Conservation (phyloP, 2,888 invertebrate species). For the Calephelis perditalis region DNA sequence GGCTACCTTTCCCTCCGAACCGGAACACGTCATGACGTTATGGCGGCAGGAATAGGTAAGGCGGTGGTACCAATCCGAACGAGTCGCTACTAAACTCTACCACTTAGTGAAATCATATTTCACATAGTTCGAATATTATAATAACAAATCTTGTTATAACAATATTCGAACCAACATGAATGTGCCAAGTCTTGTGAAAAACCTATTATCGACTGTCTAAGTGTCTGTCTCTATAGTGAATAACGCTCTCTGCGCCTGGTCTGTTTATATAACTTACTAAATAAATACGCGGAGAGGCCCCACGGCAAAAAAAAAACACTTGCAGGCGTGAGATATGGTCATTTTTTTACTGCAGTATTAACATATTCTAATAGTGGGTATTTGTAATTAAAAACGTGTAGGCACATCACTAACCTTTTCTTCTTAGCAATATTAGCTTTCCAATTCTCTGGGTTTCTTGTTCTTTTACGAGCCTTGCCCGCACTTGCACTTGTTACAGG, state of each 20-base stretch:
- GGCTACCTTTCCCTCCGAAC: no score
- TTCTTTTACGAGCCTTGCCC: slow-evolving; percentile 2
- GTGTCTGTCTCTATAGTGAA: slow-evolving; percentile 1
- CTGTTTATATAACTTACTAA: slow-evolving; percentile 1
- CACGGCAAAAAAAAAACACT: background rate
- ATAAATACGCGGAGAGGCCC: background rate
- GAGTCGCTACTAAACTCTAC: no score
- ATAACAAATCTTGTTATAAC: slow-evolving; percentile 22
- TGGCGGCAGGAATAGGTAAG: no score
- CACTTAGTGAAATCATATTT: no score
- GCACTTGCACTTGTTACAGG: background rate
- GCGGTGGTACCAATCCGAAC: no score
- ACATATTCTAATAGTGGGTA: slow-evolving; percentile 3
- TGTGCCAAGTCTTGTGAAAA: slow-evolving; percentile 22
- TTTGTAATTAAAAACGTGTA: background rate
- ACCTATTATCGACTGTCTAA: slow-evolving; percentile 16
- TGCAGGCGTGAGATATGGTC: background rate
- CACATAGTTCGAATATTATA: no score
- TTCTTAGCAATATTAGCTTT: slow-evolving; percentile 1
- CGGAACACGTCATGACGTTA: no score
- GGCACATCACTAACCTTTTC: slow-evolving; percentile 1
- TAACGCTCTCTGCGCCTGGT: background rate
- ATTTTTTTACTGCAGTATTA: background rate
- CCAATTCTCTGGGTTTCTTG: background rate
- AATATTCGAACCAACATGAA: slow-evolving; percentile 27